phyloP scores from a whole-genome alignment of 2,797 vertebrate genomes.

The Psittacula echo region DNA sequence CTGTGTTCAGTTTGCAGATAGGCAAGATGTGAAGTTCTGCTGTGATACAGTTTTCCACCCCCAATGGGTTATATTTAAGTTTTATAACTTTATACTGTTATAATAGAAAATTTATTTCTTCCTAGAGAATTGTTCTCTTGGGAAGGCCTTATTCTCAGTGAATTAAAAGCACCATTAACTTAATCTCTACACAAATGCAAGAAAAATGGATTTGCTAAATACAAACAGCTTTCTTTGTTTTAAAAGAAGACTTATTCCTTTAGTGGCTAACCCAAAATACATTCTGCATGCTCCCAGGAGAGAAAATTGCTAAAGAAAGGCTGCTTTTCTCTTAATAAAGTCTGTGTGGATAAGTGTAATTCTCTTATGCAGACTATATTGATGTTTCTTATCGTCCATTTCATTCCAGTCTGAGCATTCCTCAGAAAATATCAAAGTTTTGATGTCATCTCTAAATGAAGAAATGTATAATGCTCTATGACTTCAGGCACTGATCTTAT shows the following conservation, averaged over 20 bases:
- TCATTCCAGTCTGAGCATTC: constrained; percentile 49
- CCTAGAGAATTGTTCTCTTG: constrained; percentile 49
- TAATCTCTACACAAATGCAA: constrained; percentile 59
- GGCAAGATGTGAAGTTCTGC: constrained; percentile 46
- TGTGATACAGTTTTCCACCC: constrained; percentile 46
- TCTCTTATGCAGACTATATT: background rate
- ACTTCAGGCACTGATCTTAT: constrained; percentile 64
- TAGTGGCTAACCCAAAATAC: background rate
- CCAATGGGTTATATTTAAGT: constrained; percentile 57
- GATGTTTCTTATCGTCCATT: background rate
- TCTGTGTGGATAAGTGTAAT: constrained; percentile 13
- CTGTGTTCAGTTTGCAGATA: background rate
- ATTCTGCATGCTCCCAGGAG: constrained; percentile 14
- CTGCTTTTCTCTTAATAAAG: background rate
- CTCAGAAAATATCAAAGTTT: constrained; percentile 64
- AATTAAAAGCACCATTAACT: constrained; percentile 54
- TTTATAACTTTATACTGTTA: constrained; percentile 44
- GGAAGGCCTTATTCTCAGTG: constrained; percentile 53
- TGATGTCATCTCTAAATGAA: constrained; percentile 61
- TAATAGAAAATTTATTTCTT: constrained; percentile 43
- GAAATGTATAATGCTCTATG: constrained; percentile 41
- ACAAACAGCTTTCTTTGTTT: constrained; percentile 49
- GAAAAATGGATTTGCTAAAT: constrained; percentile 71
- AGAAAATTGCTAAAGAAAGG: background rate
- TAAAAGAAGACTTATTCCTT: constrained; percentile 24